Evolutionary conservation across 2,113 vertebrate species (phyloP), one percentile per base, ranked within the genome.

Genomic region (Paradisaea rubra): DNA sequence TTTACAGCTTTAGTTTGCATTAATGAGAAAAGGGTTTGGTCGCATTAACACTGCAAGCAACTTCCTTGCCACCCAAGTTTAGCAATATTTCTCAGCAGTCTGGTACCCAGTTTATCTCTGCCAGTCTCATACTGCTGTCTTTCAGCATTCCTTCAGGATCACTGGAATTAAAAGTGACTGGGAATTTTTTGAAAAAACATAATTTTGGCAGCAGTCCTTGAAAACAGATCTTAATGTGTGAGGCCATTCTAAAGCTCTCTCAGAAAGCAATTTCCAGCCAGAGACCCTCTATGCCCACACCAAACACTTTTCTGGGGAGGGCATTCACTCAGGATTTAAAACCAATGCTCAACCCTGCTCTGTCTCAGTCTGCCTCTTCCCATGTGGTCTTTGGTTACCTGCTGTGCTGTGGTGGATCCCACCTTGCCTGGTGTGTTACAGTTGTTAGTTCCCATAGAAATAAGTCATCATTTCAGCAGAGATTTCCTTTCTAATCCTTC

Each of bases 111-210:
- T 89, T 92, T 89, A 28, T 54, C 39, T 81, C 69, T 87, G 83
- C 77, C 91, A 91, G 54, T 77, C 81, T 65, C 64, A 56, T 53
- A 54, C 47, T 93, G 69, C 50, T 94, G 66, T 81, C 73, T 89
- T 94, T 88, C 71, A 89, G 71, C 88, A 90, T 95, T 95, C 94
- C 80, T 78, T 84, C 77, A 69, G 72, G 80, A 73, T 86, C 69
- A 49, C 23, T 88, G 64, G 74, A 92, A 88, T 93, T 79, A 86
- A 64, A 94, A 84, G 65, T 72, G 86, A 89, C 86, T 69, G 39
- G 81, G 83, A 94, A 89, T 85, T 92, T 89, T 93, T 86, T 76
- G 57, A 91, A 79, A 94, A 96, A 94, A 91, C 64, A 27, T 33
- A 15, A 53, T 81, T 81, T 92, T 95, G 92, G 95, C 94, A 94